Conservation (phyloP, 2,113 vertebrate genomes). For the Mormyrus lacerda region DNA sequence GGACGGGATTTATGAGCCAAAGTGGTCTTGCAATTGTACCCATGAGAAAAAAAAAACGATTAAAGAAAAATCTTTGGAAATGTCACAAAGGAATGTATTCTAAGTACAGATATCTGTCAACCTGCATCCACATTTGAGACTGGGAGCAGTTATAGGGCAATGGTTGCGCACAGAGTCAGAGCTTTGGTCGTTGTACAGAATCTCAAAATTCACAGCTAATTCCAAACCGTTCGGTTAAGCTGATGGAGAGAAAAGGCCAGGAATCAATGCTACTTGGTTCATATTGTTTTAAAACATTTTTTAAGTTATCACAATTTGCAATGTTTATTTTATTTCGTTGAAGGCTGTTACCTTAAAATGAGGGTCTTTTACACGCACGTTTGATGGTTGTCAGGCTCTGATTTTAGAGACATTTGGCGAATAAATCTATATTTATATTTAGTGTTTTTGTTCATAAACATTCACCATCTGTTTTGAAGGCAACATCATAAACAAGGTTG, state of each 20-base stretch:
- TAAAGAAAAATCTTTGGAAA: not conserved
- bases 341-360: not conserved
- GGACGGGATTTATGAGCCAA: not conserved
- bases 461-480: not conserved
- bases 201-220: not conserved
- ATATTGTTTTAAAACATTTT: not conserved
- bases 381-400: not conserved
- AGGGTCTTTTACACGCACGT: not conserved
- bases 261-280: not conserved
- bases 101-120: not conserved
- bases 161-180: not conserved
- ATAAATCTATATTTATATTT: not conserved
- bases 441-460: not conserved
- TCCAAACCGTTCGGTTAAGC: not conserved
- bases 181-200: not conserved
- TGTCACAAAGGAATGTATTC: not conserved
- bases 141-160: not conserved
- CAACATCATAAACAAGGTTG: not conserved
- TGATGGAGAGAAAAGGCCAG: not conserved
- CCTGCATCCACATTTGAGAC: not conserved
- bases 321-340: not conserved
- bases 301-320: not conserved
- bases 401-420: not conserved
- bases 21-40: not conserved
- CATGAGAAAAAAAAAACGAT: not conserved